phyloP scores from a whole-genome alignment of 2,888 invertebrate species.

The Xestia rhomboidea region DNA sequence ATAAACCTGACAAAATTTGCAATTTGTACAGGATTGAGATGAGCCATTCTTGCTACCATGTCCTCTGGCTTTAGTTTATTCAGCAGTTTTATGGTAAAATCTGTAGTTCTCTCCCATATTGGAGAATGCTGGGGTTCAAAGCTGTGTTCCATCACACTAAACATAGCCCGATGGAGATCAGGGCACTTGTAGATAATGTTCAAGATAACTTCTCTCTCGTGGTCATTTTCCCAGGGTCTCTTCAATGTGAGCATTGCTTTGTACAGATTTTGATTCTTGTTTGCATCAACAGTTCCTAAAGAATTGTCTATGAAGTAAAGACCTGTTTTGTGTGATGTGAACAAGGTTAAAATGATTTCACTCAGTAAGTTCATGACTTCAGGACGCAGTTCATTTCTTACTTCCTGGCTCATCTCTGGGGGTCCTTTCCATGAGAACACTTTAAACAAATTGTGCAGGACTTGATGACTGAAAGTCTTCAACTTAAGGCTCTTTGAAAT shows the following conservation, averaged over 20 bases:
- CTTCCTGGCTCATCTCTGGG: slow-evolving; percentile 82
- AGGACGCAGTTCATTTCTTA: slow-evolving; percentile 76
- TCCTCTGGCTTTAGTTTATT: slow-evolving; percentile 87
- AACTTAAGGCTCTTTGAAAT: slow-evolving; percentile 94
- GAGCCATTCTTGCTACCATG: slow-evolving; percentile 85
- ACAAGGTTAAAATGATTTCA: slow-evolving; percentile 93
- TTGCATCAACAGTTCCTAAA: slow-evolving; percentile 91
- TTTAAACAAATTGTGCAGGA: slow-evolving; percentile 92
- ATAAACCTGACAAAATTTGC: slow-evolving; percentile 88
- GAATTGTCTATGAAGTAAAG: slow-evolving; percentile 94
- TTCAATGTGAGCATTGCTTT: slow-evolving; percentile 92
- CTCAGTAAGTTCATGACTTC: slow-evolving; percentile 91
- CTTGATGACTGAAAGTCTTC: slow-evolving; percentile 92
- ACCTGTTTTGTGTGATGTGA: slow-evolving; percentile 94
- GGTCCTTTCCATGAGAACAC: slow-evolving; percentile 95
- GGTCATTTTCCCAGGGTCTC: slow-evolving; percentile 93
- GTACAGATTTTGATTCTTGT: slow-evolving; percentile 91
- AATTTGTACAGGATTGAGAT: slow-evolving; percentile 88
- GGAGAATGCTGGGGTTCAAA: slow-evolving; percentile 91
- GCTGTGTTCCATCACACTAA: slow-evolving; percentile 90
- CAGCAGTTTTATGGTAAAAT: slow-evolving; percentile 86
- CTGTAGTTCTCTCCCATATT: slow-evolving; percentile 88
- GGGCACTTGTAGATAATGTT: slow-evolving; percentile 93
- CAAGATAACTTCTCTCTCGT: slow-evolving; percentile 91
- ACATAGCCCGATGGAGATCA: slow-evolving; percentile 92